A percentile compares a stretch with the other conserved stretches of the same genome.
Conservation (phyloP, 2,113 vertebrate species). For the Bos taurus region DNA sequence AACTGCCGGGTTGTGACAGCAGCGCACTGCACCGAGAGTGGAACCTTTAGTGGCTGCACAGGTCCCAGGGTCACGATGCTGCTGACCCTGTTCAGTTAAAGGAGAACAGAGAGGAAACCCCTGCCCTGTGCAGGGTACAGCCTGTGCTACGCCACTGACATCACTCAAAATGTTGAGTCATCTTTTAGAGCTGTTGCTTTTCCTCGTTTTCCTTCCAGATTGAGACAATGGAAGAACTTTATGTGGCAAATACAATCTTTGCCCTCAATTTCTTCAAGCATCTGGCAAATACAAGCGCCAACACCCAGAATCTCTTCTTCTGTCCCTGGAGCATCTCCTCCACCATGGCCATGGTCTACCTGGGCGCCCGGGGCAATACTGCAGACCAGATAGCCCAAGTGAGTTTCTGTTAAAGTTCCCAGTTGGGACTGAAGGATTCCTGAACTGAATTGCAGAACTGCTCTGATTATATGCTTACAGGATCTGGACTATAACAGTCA, state of each 20-base stretch:
- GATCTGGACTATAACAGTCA: not conserved
- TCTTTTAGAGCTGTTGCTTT: not conserved
- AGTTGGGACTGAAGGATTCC: not conserved
- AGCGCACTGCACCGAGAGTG: accelerated
- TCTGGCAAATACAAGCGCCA: conserved; percentile 68
- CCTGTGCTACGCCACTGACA: no score
- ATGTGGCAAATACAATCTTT: conserved; percentile 84
- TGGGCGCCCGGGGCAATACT: conserved; percentile 87
- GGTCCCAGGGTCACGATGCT: no score
- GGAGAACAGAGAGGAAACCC: not conserved
- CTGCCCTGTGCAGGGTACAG: no score
- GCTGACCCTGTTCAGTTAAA: no score
- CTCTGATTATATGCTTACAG: not conserved
- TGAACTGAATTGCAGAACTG: not conserved
- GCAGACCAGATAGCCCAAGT: conserved; percentile 91
- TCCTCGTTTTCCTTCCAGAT: conserved; percentile 41
- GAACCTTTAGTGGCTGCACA: no score
- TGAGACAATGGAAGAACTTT: conserved; percentile 83
- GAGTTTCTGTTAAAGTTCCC: conserved; percentile 17
- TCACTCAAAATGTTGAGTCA: not conserved
- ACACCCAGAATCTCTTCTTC: conserved; percentile 84
- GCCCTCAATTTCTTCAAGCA: conserved; percentile 86
- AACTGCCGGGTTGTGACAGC: not conserved
- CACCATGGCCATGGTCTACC: conserved; percentile 86
- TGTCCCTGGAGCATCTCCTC: conserved; percentile 90